These are phyloP conservation scores for Ochropleura plecta DNA, from an alignment of 2,888 invertebrate genomes.

Conservation along the genomic window DNA sequence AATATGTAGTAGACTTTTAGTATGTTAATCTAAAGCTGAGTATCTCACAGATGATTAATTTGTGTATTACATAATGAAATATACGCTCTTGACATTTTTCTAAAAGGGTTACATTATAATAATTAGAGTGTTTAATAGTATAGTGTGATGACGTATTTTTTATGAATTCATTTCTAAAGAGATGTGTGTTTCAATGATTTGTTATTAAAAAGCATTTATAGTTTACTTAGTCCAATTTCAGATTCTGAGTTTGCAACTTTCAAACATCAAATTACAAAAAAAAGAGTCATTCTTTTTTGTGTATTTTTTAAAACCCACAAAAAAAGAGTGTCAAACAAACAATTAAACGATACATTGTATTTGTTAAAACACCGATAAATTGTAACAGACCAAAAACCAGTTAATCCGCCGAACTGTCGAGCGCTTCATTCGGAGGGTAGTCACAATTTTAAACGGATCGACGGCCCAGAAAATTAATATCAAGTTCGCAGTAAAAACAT, in stretches of 20 bases:
- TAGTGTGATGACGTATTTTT: not conserved
- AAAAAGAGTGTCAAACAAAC: slow-evolving; percentile 28
- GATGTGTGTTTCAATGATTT: not conserved
- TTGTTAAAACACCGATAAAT: slow-evolving; percentile 59
- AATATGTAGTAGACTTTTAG: not conserved
- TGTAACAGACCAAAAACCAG: slow-evolving; percentile 50
- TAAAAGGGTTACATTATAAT: not conserved
- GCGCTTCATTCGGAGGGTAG: slow-evolving; percentile 52
- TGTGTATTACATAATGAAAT: not conserved
- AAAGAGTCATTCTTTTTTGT: not conserved
- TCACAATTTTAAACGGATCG: slow-evolving; percentile 61
- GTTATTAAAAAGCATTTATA: not conserved
- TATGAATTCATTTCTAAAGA: not conserved
- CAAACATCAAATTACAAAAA: not conserved
- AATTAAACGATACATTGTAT: slow-evolving; percentile 37
- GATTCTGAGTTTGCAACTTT: not conserved
- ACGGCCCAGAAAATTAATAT: slow-evolving; percentile 71
- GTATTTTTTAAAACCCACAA: slow-evolving; percentile 22
- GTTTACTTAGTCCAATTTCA: not conserved
- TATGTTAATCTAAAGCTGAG: not conserved
- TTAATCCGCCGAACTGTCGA: slow-evolving; percentile 53
- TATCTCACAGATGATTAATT: not conserved
- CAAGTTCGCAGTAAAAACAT: slow-evolving; percentile 57
- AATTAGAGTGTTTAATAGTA: not conserved
- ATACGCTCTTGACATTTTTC: not conserved